Base-by-base conservation (phyloP, 2,113 vertebrate species). In the Nematolebias whitei region DNA sequence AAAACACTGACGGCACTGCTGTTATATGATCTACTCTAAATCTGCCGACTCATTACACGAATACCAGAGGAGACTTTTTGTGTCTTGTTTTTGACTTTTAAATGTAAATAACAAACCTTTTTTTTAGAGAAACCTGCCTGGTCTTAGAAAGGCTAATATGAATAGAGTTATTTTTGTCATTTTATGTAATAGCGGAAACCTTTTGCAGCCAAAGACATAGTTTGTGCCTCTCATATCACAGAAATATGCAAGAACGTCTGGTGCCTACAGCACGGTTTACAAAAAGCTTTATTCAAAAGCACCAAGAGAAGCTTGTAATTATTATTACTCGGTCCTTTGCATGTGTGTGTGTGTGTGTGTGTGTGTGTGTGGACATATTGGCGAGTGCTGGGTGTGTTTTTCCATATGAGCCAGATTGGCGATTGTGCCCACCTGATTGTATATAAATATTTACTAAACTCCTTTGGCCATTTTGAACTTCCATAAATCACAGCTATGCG, bases 391-490 rank as follows among this genome's bases (percentile, higher is more conserved):
- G 9, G 38, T 9, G 18, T 20, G 63, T 73, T 62, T 71, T 57
- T 75, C 53, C 47, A 41, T 43, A 69, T 54, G 39, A 73, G 63
- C 59, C 66, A 72, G 72, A 78, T 65, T 71, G 73, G 47, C 64
- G 72, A 85, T 85, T 89, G 69, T 72, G 78, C 66, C 79, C 69
- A 79, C 76, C 66, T 82, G 80, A 84, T 82, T 85, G 70, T 64
- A 84, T 85, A 71, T 81, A 84, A 87, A 90, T 86, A 84, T 83
- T 83, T 80, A 63, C 73, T 79, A 38, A 85, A 81, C 78, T 79
- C 68, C 26, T 60, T 75, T 67, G 55, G 83, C 73, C 66, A 63
- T 79, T 80, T 74, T 82, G 64, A 83, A 76, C 71, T 76, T 80
- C 38, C 48, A 79, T 70, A 83, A 74, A 88, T 85, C 74, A 71